Evolutionary conservation across 2,888 invertebrate genomes (phyloP).

Genomic region (Yponomeuta malinellus): DNA sequence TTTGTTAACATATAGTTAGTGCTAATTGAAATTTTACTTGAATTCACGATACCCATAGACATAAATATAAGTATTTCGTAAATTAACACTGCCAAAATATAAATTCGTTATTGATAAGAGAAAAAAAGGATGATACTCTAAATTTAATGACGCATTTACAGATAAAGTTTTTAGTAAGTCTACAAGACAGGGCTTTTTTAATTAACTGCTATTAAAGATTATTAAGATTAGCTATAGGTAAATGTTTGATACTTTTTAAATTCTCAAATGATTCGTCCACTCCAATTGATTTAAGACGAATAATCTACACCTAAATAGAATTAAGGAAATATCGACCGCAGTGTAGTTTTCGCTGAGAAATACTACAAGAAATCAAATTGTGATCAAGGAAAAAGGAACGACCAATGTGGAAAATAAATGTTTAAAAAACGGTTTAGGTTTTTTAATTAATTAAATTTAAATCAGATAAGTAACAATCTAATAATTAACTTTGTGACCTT

Average conservation of each 20-base stretch:
- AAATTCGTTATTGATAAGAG: constrained; percentile 44
- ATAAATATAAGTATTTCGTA: constrained; percentile 21
- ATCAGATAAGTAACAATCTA: not conserved
- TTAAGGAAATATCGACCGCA: not conserved
- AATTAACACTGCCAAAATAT: constrained; percentile 70
- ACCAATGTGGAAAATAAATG: constrained; percentile 74
- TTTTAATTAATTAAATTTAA: constrained; percentile 10
- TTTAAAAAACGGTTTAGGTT: constrained; percentile 51
- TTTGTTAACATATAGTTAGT: constrained; percentile 10
- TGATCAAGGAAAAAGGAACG: constrained; percentile 50
- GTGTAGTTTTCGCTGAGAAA: not conserved
- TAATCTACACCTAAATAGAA: not conserved
- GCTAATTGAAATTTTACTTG: not conserved
- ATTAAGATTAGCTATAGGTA: constrained; percentile 11
- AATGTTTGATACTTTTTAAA: constrained; percentile 12
- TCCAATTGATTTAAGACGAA: not conserved
- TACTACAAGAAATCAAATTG: constrained; percentile 32
- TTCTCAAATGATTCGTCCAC: constrained; percentile 10
- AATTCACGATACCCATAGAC: not conserved
- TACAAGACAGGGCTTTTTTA: constrained; percentile 63
- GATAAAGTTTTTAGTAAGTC: constrained; percentile 29
- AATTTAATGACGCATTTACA: constrained; percentile 33
- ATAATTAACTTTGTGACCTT: not conserved
- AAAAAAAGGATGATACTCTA: constrained; percentile 41
- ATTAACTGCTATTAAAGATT: not conserved